Evolutionary conservation across 2,888 invertebrate species (phyloP).

Genomic region (Branchellion lobata): DNA sequence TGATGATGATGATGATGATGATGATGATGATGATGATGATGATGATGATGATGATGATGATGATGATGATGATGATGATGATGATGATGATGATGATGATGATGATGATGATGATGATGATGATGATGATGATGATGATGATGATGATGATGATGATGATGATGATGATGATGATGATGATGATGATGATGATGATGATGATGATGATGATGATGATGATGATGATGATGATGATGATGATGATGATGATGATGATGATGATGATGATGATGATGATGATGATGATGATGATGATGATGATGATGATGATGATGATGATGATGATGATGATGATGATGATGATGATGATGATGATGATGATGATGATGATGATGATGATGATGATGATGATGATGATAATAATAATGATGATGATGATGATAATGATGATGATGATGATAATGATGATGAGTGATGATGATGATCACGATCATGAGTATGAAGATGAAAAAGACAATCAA

Average conservation of each 20-base stretch:
- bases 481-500: constrained; percentile 25
- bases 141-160: constrained; percentile 2
- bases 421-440: constrained; percentile 41
- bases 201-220: constrained; percentile 35
- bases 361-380: constrained; percentile 35
- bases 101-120: not conserved
- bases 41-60: constrained; percentile 1
- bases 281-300: constrained; percentile 37
- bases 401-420: constrained; percentile 17
- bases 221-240: not conserved
- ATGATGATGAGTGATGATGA: constrained; percentile 46
- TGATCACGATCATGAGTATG: constrained; percentile 41
- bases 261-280: constrained; percentile 33
- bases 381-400: constrained; percentile 33
- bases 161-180: not conserved
- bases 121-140: not conserved
- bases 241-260: constrained; percentile 2
- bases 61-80: constrained; percentile 19
- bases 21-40: constrained; percentile 8
- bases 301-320: constrained; percentile 37
- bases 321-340: constrained; percentile 36
- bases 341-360: constrained; percentile 40
- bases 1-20: not conserved
- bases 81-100: not conserved
- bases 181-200: constrained; percentile 18